A percentile compares a stretch with the other conserved stretches of the same genome.
These are phyloP conservation scores for Vultur gryphus DNA, from an alignment of 2,797 vertebrate species.

Conservation along the genomic window DNA sequence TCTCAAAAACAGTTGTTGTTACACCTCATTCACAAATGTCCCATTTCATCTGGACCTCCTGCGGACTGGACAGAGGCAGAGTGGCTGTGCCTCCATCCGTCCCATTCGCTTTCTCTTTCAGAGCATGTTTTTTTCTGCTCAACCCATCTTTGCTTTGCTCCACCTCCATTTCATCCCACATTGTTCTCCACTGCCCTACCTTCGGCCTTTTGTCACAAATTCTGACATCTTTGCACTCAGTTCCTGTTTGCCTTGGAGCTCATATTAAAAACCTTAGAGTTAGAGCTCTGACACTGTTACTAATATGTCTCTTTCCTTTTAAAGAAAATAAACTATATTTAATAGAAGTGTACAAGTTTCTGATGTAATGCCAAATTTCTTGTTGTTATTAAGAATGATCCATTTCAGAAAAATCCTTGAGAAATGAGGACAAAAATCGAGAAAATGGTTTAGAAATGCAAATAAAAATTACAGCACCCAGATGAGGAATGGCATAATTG, in stretches of 20 bases:
- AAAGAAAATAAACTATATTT: background rate
- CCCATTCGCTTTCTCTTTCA: background rate
- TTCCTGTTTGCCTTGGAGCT: background rate
- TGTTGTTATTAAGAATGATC: background rate
- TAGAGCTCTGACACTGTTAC: background rate
- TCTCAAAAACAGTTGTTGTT: background rate
- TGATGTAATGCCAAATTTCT: background rate
- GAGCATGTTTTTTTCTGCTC: background rate
- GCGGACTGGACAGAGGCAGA: background rate
- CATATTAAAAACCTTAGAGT: background rate
- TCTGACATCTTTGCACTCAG: background rate
- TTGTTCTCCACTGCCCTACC: background rate
- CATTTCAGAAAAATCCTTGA: background rate
- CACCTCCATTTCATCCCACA: background rate
- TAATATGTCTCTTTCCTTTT: background rate
- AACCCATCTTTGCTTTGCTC: background rate
- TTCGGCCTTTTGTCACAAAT: background rate
- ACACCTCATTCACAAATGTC: background rate
- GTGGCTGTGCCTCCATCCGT: background rate
- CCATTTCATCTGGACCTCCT: background rate
- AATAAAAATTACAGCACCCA: background rate
- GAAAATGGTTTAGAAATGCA: background rate
- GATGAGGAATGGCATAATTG: background rate
- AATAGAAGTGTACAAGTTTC: no score
- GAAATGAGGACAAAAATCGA: background rate